Conservation (phyloP, 1,140 invertebrate species). For the Centruroides sculpturatus region DNA sequence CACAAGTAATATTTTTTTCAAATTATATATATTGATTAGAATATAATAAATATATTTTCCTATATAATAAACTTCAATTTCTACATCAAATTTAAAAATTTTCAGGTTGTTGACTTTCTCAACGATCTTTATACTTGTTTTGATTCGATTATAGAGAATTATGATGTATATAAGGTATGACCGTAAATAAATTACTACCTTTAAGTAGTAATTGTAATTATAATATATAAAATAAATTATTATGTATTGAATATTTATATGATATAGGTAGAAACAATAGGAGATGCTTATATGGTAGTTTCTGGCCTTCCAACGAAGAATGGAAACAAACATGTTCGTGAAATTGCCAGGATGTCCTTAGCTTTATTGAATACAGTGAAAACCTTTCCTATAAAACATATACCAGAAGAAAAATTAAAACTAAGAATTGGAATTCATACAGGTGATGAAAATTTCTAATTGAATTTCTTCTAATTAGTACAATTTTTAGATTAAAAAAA, state of each 20-base stretch:
- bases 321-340: constrained; percentile 74
- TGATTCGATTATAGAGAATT: constrained; percentile 82
- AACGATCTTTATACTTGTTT: constrained; percentile 92
- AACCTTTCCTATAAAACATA: constrained; percentile 76
- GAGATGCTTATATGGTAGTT: constrained; percentile 40
- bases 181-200: too few relatives aligned
- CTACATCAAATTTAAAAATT: too few relatives aligned
- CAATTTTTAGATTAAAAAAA: not conserved
- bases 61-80: too few relatives aligned
- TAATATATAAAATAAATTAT: too few relatives aligned
- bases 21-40: too few relatives aligned
- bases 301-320: constrained; percentile 84
- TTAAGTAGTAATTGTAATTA: too few relatives aligned
- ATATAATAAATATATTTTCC: too few relatives aligned
- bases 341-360: constrained; percentile 92
- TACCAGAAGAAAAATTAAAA: constrained; percentile 78
- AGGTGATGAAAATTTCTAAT: constrained; percentile 37
- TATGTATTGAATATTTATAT: too few relatives aligned
- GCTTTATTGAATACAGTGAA: constrained; percentile 76
- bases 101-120: constrained; percentile 70
- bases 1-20: too few relatives aligned
- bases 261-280: constrained; percentile 43
- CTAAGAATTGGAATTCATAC: constrained; percentile 89
- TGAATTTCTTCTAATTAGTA: not conserved
- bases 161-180: constrained; percentile 82